Base-by-base conservation (phyloP, 1,140 invertebrate genomes). In the Tetramorium alpestre region DNA sequence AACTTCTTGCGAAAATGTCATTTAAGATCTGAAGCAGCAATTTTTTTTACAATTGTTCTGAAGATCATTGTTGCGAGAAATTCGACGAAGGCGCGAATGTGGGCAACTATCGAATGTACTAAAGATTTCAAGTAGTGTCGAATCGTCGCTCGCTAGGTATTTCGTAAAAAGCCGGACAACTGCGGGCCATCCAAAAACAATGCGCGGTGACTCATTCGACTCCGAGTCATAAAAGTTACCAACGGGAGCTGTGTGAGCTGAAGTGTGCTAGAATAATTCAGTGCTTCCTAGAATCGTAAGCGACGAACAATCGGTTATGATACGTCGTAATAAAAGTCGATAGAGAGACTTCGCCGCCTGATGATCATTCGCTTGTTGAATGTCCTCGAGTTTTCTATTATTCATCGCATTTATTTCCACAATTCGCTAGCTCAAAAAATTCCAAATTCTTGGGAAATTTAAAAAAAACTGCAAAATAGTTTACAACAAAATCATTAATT, bases 201-300 rank as follows among this genome's bases (percentile, higher is more conserved):
- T 72, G 33, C 44, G 13, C 33, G 18, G 28, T 76, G 89, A 89
- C 28, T 89, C 88, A 88, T 44, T 22, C 65, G 75, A 73, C 60
- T 82, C 41, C 49, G 87, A 54, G 51, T 47, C 88, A 87, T 85
- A 88, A 88, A 88, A 88, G 73, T 69, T 49, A 88, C 87, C 80
- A 88, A 54, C 80, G 65, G 81, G 87, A 88, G 85, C 67, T 65
- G 81, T n/a, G 64, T 54, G 60, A 65, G 51, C 33, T 67, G 58
- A 69, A 85, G 54, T 44, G 69, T 77, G 51, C 49, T 89, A 41
- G 87, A 89, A 89, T 89, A 88, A 89, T 89, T 85, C 81, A 89
- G 70, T 58, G 81, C 70, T 89, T 89, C 88, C 60, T 72, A 88
- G 88, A 89, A 89, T 67, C 86, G 70, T 84, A 62, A 60, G 69